phyloP scores from a whole-genome alignment of 2,113 vertebrate species.

The Probosciger aterrimus region DNA sequence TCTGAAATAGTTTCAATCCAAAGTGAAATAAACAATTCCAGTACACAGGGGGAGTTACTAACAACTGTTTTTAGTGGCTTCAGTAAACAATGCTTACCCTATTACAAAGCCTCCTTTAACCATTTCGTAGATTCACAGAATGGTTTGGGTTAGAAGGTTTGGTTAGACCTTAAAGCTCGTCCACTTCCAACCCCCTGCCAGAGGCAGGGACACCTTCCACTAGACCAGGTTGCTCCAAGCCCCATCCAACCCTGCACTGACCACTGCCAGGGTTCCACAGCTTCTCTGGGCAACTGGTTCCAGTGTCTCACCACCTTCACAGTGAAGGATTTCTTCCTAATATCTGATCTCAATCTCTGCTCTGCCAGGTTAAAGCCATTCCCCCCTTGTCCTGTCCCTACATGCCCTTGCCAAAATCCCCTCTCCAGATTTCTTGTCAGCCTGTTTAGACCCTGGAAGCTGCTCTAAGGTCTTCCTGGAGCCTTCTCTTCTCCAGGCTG shows the following conservation, averaged over 20 bases:
- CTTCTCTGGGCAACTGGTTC: not conserved
- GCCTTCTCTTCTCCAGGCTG: not conserved
- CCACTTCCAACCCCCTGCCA: not conserved
- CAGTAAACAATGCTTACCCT: not conserved
- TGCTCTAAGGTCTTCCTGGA: not conserved
- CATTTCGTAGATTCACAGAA: not conserved
- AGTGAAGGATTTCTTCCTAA: not conserved
- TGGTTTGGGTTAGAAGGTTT: not conserved
- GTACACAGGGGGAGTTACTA: rapidly evolving
- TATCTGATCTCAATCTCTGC: not conserved
- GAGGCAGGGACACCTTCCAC: not conserved
- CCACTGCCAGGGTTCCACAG: not conserved
- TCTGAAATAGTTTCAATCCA: rapidly evolving
- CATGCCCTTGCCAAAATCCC: not conserved
- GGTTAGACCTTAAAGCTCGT: not conserved
- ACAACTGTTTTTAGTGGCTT: not conserved
- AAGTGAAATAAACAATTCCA: not conserved
- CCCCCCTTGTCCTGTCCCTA: not conserved
- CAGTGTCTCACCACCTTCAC: not conserved
- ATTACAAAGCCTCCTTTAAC: not conserved
- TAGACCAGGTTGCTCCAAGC: not conserved
- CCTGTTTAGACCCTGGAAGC: not conserved
- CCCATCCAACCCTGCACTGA: not conserved
- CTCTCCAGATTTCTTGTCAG: not conserved
- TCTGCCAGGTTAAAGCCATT: not conserved